A percentile compares a stretch with the other conserved stretches of the same genome.
These are phyloP conservation scores for Odontothrips loti DNA, from an alignment of 2,888 invertebrate species.

Conservation along the genomic window DNA sequence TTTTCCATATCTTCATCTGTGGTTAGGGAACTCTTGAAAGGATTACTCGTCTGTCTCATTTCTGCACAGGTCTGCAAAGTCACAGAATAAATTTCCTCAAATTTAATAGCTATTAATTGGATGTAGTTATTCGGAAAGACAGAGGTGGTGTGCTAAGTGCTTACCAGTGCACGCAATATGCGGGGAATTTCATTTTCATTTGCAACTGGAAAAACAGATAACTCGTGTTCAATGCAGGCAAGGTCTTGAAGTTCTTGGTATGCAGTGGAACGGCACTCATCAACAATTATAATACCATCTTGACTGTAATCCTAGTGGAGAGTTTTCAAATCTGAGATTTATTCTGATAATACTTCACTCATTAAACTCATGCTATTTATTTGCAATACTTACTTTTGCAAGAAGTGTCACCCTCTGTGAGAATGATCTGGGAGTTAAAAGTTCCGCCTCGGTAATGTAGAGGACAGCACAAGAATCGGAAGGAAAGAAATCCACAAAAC, in stretches of 20 bases:
- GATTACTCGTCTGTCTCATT: not conserved
- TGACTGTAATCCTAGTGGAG: not conserved
- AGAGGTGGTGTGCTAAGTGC: not conserved
- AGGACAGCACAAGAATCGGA: not conserved
- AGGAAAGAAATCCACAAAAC: not conserved
- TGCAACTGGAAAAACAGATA: not conserved
- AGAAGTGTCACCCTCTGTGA: not conserved
- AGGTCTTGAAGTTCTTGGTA: not conserved
- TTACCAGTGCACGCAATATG: not conserved
- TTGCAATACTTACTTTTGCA: not conserved
- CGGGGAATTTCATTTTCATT: conserved; percentile 2
- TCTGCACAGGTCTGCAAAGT: not conserved
- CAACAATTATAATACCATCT: not conserved
- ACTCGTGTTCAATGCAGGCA: not conserved
- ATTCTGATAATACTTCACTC: too few species aligned
- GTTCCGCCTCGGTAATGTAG: conserved; percentile 9
- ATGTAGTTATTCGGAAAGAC: not conserved
- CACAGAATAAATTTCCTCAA: not conserved
- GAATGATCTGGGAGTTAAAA: not conserved
- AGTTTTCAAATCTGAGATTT: not conserved
- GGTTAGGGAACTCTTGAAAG: not conserved
- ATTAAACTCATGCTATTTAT: too few species aligned
- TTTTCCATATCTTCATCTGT: not conserved
- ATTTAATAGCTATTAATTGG: not conserved
- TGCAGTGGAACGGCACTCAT: not conserved